phyloP scores from a whole-genome alignment of 2,113 vertebrate species.

The Chloebia gouldiae region DNA sequence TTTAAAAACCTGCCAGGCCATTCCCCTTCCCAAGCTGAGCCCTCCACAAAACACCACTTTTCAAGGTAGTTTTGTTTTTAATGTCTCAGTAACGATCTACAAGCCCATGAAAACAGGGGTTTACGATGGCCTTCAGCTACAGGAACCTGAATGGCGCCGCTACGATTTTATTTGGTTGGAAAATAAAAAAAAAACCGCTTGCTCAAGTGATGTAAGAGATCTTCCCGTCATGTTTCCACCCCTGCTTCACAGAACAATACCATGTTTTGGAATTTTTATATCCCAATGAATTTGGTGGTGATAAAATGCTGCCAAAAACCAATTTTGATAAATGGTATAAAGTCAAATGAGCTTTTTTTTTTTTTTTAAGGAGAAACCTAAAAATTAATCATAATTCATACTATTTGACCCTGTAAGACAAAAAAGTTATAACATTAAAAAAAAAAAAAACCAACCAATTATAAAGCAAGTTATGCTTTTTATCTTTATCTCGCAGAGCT shows the following conservation, averaged over 20 bases:
- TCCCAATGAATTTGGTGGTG: slow-evolving; percentile 38
- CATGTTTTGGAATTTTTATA: slow-evolving; percentile 56
- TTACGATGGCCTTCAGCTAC: slow-evolving; percentile 73
- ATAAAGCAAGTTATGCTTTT: not conserved
- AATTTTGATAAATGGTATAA: slow-evolving; percentile 66
- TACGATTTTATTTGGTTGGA: slow-evolving; percentile 65
- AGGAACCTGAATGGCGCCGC: slow-evolving; percentile 52
- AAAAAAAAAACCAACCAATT: not conserved
- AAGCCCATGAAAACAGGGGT: slow-evolving; percentile 49
- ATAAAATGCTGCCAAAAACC: slow-evolving; percentile 67
- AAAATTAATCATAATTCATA: slow-evolving; percentile 30
- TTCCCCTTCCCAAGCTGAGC: not conserved
- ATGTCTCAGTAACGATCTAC: slow-evolving; percentile 26
- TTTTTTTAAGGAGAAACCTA: not conserved
- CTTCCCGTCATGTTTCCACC: slow-evolving; percentile 63
- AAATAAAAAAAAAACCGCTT: not conserved
- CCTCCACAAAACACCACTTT: not conserved
- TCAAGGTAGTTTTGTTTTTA: slow-evolving; percentile 18
- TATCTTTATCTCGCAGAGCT: not conserved
- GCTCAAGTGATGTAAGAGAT: slow-evolving; percentile 56
- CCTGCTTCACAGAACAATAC: slow-evolving; percentile 13
- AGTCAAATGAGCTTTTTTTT: slow-evolving; percentile 10
- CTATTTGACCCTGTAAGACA: slow-evolving; percentile 35
- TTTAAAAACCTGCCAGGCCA: not conserved
- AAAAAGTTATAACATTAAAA: not conserved